Evolutionary conservation across 2,797 vertebrate species (phyloP), one percentile per base, ranked within the genome.

Genomic region (Brotogeris chrysoptera): DNA sequence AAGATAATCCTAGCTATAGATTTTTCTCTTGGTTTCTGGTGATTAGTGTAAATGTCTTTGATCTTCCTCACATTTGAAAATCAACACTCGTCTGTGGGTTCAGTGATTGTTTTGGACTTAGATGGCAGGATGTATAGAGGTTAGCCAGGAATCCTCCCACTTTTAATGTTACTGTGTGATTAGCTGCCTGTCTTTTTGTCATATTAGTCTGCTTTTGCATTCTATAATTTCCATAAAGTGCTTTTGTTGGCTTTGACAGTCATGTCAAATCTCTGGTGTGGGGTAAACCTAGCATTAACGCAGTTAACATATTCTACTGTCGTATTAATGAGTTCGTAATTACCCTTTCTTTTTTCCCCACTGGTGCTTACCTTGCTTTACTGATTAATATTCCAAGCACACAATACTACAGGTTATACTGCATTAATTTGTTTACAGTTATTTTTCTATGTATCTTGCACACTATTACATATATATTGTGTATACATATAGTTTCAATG

Each of bases 241-340:
- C 5, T 73, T 86, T 70, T 64, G 71, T 80, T 85, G 34, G 36
- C 63, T 93, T 92, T 93, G 88, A 82, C 73, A 86, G 72, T 68
- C 77, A 83, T 69, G 92, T 88, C 86, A 93, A 86, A 93, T 81
- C 90, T 90, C 78, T 93, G 36, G 28, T 77, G 74, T 70, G 64
- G 38, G 70, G 43, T 76, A 93, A 91, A 50, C 38, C 49, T 76
- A 50, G 25, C 24, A 49, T 32, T 81, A 86, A 38, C 44, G 69
- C 10, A 80, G 88, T 50, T 92, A 93, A 96, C 92, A 76, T 95
- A 93, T 97, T 96, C 92, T 88, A 50, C 92, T 88, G 92, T 79
- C 88, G 93, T 39, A 60, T 36, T 96, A 95, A 96, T 80, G 90
- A 95, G 60, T 81, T 94, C 60, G 53, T 94, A 95, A 97, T 97